phyloP scores from a whole-genome alignment of 92 coral and sea anemone species.

The Palythoa caribaeorum region DNA sequence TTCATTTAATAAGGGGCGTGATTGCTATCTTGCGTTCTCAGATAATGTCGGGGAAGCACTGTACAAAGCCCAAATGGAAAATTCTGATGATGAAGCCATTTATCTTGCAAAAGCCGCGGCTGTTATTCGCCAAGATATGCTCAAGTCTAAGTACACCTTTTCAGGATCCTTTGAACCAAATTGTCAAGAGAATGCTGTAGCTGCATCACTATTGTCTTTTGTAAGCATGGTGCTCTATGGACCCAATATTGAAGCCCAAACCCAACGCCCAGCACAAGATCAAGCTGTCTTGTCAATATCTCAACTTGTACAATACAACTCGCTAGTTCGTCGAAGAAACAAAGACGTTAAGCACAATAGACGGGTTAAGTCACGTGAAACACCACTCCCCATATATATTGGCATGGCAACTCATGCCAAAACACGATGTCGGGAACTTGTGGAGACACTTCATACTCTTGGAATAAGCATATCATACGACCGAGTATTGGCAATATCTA shows the following conservation, averaged over 20 bases:
- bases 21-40: slow-evolving; percentile 17
- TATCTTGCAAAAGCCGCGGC: slow-evolving; percentile 33
- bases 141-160: slow-evolving; percentile 14
- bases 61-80: slow-evolving; percentile 9
- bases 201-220: slow-evolving; percentile 14
- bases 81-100: slow-evolving; percentile 11
- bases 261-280: slow-evolving; percentile 20
- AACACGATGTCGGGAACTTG: slow-evolving; percentile 61
- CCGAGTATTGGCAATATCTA: slow-evolving; percentile 70
- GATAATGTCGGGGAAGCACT: slow-evolving; percentile 18
- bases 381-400: slow-evolving; percentile 57
- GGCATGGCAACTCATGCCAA: slow-evolving; percentile 54
- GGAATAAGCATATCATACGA: slow-evolving; percentile 71
- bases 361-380: slow-evolving; percentile 55
- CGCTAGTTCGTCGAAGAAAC: slow-evolving; percentile 25
- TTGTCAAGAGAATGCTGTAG: slow-evolving; percentile 6
- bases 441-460: slow-evolving; percentile 52
- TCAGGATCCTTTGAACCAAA: slow-evolving; percentile 17
- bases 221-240: slow-evolving; percentile 16
- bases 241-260: slow-evolving; percentile 18
- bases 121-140: slow-evolving; percentile 36
- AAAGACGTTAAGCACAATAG: slow-evolving; percentile 37
- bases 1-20: slow-evolving; percentile 15
- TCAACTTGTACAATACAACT: slow-evolving; percentile 33
- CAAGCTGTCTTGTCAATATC: slow-evolving; percentile 13